A percentile compares a stretch with the other conserved stretches of the same genome.
These are phyloP conservation scores for Pristionchus arcanus DNA, from an alignment of 2,888 invertebrate species.

Conservation along the genomic window DNA sequence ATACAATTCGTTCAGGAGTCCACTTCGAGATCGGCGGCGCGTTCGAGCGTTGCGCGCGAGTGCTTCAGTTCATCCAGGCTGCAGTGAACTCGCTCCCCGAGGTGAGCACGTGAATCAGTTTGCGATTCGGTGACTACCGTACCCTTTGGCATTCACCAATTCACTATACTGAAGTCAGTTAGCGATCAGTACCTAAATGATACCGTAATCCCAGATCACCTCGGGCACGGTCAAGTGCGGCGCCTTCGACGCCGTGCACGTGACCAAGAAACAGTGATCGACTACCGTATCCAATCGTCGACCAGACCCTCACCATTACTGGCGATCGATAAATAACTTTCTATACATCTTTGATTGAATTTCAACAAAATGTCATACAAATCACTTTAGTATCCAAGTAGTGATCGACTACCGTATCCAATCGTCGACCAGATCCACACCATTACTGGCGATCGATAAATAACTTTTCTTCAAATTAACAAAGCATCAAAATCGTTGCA, in stretches of 20 bases:
- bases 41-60: slow-evolving; percentile 17
- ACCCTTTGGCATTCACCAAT: background rate
- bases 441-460: background rate
- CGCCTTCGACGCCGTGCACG: slow-evolving; percentile 42
- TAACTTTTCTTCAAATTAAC: background rate
- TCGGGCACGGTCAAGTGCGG: slow-evolving; percentile 52
- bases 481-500: no score
- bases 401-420: background rate
- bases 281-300: background rate
- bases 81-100: background rate
- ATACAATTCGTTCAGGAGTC: slow-evolving; percentile 19
- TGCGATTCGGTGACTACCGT: background rate
- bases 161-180: background rate
- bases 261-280: slow-evolving; percentile 21
- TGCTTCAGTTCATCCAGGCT: slow-evolving; percentile 41
- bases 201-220: slow-evolving; percentile 6
- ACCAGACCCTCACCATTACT: background rate
- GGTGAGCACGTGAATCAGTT: slow-evolving; percentile 20
- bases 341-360: background rate
- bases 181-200: background rate
- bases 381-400: no score
- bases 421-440: background rate
- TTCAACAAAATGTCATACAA: background rate
- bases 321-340: slow-evolving; percentile 1
- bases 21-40: slow-evolving; percentile 34